Percentiles rank a stretch among this genome's conserved stretches.
phyloP scores from a whole-genome alignment of 2,113 vertebrate species.

The Terrapene triunguis region DNA sequence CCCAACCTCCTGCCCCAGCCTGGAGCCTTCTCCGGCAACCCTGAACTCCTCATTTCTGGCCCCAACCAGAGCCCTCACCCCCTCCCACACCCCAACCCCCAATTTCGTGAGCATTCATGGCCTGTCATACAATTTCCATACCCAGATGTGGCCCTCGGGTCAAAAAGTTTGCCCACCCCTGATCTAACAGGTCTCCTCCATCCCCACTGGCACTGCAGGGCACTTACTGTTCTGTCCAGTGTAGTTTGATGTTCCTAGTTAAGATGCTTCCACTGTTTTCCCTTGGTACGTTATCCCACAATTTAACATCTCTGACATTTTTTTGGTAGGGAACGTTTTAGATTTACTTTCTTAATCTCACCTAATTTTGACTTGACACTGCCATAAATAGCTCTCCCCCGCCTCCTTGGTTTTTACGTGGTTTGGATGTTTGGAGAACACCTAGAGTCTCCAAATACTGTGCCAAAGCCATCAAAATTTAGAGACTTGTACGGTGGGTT shows the following conservation, averaged over 20 bases:
- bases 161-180: too few species aligned
- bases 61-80: too few species aligned
- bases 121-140: too few species aligned
- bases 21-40: too few species aligned
- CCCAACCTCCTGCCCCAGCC: too few species aligned
- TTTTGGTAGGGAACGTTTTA: background rate
- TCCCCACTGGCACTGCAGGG: background rate
- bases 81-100: too few species aligned
- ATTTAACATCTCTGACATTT: background rate
- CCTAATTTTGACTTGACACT: background rate
- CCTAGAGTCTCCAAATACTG: background rate
- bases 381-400: background rate
- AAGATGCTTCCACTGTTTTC: conserved; percentile 35
- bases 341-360: background rate
- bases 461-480: accelerated
- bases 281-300: background rate
- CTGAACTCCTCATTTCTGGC: too few species aligned
- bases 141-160: too few species aligned
- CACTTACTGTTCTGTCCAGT: conserved; percentile 15
- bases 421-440: background rate
- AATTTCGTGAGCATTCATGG: too few species aligned
- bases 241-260: background rate
- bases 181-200: background rate
- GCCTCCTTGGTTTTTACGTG: background rate
- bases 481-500: background rate